A percentile compares a stretch with the other conserved stretches of the same genome.
These are phyloP conservation scores for Oryzias sinensis DNA, from an alignment of 2,797 vertebrate genomes.

Conservation along the genomic window DNA sequence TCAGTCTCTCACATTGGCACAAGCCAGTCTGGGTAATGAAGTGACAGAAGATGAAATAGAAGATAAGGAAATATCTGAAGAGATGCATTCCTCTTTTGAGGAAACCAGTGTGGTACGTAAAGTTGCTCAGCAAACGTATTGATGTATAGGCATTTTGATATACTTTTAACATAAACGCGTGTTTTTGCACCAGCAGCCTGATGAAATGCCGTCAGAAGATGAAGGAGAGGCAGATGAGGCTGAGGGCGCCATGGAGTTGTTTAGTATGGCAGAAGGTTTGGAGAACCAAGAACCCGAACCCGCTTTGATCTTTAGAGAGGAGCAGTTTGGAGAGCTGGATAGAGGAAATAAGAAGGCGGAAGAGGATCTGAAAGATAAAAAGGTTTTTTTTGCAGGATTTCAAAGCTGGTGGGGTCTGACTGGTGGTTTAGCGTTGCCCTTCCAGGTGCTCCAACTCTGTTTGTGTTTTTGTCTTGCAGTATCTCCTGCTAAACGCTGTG, in stretches of 20 bases:
- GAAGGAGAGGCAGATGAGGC: constrained; percentile 10
- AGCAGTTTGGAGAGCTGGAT: constrained; percentile 67
- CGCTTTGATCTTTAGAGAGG: constrained; percentile 19
- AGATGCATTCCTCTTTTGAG: constrained; percentile 32
- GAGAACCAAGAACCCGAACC: constrained; percentile 25
- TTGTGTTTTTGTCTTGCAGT: constrained; percentile 50
- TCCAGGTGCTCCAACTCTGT: neutral
- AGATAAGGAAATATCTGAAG: constrained; percentile 36
- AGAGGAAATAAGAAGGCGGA: constrained; percentile 20
- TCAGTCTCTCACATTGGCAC: constrained; percentile 24
- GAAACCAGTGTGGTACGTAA: constrained; percentile 54
- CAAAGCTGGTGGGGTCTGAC: neutral
- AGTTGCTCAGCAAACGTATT: neutral
- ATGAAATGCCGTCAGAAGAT: constrained; percentile 13
- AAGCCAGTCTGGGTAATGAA: constrained; percentile 1
- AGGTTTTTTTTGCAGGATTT: constrained; percentile 48
- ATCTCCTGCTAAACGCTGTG: constrained; percentile 77
- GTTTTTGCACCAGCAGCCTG: constrained; percentile 14
- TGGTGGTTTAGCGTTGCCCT: neutral
- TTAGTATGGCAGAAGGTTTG: constrained; percentile 31
- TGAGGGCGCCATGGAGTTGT: constrained; percentile 21
- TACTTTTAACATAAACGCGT: neutral
- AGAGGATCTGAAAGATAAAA: constrained; percentile 65
- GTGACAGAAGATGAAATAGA: neutral
- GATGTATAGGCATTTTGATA: neutral